A percentile compares a stretch with the other conserved stretches of the same genome.
phyloP scores from a whole-genome alignment of 37 sponge, comb jelly and placozoan genomes.

The Haliclona indistincta region DNA sequence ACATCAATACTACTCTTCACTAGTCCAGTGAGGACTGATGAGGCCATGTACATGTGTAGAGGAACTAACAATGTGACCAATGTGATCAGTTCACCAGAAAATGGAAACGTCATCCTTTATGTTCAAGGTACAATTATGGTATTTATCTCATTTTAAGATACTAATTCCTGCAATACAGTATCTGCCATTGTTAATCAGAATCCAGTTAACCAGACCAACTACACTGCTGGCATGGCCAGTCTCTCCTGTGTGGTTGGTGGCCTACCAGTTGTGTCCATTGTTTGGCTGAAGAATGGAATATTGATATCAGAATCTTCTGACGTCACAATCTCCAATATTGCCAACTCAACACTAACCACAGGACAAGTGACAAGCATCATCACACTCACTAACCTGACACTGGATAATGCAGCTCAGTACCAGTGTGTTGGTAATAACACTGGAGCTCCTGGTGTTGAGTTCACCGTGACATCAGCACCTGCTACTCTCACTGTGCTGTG shows the following conservation, averaged over 20 bases:
- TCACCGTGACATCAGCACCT: neutral
- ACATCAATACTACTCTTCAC: neutral
- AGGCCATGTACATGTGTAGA: neutral
- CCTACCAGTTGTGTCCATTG: neutral
- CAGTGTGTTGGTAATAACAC: constrained; percentile 11
- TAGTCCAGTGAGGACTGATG: neutral
- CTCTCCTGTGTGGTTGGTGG: neutral
- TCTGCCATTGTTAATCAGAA: neutral
- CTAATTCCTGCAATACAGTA: too few relatives aligned
- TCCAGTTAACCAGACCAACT: neutral
- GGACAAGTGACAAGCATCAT: neutral
- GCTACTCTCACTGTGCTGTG: neutral
- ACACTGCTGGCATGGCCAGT: neutral
- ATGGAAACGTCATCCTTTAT: neutral
- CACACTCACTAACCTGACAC: neutral
- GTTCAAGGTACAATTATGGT: constrained; percentile 2
- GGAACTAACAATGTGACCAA: constrained; percentile 1
- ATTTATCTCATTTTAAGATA: too few relatives aligned
- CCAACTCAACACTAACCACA: neutral
- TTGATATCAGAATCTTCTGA: neutral
- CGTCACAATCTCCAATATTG: neutral
- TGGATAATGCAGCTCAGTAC: neutral
- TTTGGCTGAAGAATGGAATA: constrained; percentile 5
- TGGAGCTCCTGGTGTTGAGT: neutral
- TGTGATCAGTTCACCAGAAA: neutral